Evolutionary conservation across 2,888 invertebrate genomes (phyloP).

Genomic region (Amphipoea lucens): DNA sequence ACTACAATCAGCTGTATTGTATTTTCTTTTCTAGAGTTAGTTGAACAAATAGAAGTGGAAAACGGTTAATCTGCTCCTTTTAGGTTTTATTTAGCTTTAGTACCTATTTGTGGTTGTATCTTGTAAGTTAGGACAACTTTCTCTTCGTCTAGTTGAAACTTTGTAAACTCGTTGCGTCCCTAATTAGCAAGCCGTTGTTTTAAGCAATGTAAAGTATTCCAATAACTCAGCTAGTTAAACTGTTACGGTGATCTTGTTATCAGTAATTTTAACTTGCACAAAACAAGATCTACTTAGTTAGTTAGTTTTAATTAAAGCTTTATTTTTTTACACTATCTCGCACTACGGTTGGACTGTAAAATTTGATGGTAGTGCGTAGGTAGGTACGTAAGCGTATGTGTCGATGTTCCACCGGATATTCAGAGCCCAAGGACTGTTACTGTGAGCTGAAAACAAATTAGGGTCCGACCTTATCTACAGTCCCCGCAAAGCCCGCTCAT

Average conservation of each 20-base stretch:
- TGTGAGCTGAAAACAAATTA: conserved; percentile 52
- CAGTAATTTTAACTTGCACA: conserved; percentile 9
- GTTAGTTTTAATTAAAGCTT: neutral
- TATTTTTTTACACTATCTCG: neutral
- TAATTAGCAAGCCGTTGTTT: neutral
- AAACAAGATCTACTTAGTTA: neutral
- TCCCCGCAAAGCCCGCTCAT: conserved; percentile 34
- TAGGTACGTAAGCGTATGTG: neutral
- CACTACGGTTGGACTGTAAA: neutral
- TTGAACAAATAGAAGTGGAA: neutral
- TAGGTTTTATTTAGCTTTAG: neutral
- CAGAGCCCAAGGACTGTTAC: neutral
- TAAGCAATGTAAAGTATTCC: neutral
- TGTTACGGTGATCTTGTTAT: neutral
- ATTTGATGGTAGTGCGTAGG: neutral
- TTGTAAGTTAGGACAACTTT: neutral
- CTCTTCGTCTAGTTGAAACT: conserved; percentile 4
- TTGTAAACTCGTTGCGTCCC: conserved; percentile 5
- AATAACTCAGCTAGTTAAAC: neutral
- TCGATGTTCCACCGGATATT: conserved; percentile 4
- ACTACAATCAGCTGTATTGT: conserved; percentile 31
- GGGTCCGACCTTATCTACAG: conserved; percentile 43
- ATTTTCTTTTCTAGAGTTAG: neutral
- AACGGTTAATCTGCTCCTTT: neutral
- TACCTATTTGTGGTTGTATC: neutral